Conservation (phyloP, 2,113 vertebrate species). For the Gallinago paraguaiae region DNA sequence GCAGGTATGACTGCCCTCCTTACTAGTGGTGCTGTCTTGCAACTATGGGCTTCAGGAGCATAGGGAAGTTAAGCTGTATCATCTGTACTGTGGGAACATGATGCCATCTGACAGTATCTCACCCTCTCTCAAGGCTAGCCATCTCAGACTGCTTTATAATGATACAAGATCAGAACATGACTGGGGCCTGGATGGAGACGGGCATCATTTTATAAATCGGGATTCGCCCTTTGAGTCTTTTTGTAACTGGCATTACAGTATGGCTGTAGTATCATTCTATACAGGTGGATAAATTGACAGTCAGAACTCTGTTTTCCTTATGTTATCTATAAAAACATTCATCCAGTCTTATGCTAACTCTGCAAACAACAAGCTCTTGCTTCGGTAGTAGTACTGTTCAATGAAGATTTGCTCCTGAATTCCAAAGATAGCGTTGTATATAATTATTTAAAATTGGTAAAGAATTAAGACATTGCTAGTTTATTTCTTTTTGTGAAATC, state of each 20-base stretch:
- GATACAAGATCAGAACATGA: neutral
- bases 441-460: neutral
- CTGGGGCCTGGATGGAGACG: neutral
- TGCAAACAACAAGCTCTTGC: neutral
- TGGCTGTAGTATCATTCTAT: neutral
- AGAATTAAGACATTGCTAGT: neutral
- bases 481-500: neutral
- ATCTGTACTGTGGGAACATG: neutral
- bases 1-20: neutral
- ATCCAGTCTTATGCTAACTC: neutral
- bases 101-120: neutral
- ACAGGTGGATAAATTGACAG: neutral
- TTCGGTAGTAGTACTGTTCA: neutral
- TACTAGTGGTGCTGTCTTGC: neutral
- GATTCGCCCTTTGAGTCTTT: neutral
- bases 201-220: fast-evolving
- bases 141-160: neutral
- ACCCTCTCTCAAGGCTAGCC: neutral
- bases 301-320: neutral
- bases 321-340: neutral
- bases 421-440: neutral
- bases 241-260: neutral
- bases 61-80: neutral
- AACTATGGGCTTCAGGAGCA: neutral
- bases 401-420: slow-evolving; percentile 42